Evolutionary conservation across 2,113 vertebrate species (phyloP), one percentile per base, ranked within the genome.

Genomic region (Rhinopomastus cyanomelas): DNA sequence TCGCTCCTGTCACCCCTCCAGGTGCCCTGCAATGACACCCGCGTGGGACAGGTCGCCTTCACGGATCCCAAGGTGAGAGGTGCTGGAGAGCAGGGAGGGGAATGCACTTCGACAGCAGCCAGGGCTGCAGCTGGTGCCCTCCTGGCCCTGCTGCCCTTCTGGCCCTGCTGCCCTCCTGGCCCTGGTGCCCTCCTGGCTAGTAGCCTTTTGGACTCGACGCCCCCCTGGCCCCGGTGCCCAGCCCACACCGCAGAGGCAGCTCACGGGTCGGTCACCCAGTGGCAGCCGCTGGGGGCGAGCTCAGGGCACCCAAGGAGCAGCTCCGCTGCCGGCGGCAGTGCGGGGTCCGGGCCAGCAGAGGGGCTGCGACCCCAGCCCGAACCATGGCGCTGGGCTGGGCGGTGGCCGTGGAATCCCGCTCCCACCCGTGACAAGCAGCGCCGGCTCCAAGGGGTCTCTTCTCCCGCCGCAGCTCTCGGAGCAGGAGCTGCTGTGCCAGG

Each of bases 1-100:
- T 84, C 36, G 9, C 30, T 86, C 46, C 17, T 77, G 26, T 59
- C 12, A 0, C 61, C 46, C 72, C 68, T 36, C 49, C 90, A 96
- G 96, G 23, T 94, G 9, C 94, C 95, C 57, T 96, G 96, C 92
- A 95, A 95, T 18, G 90, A 95, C 71, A 95, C 88, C 57, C 87
- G 95, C 5, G 96, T 96, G 88, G 49, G 91, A 32, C 88, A 87
- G 65, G 72, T 96, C 12, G 0, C 59, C 87, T 96, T 95, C 87
- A 88, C 4, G 0, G n/a, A 89, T 5, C 42, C 0, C 46, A 26
- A 92, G 93, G 96, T 95, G 94, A 95, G 18, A 44, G 30, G 16
- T 5, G 20, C 10, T 7, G 29, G 42, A 21, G 46, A 13, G 8
- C 23, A 0, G 11, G 18, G 11, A 1, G 5, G 72, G 32, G 87